These are phyloP conservation scores for Glyptemys insculpta DNA, from an alignment of 2,797 vertebrate species.

Conservation along the genomic window DNA sequence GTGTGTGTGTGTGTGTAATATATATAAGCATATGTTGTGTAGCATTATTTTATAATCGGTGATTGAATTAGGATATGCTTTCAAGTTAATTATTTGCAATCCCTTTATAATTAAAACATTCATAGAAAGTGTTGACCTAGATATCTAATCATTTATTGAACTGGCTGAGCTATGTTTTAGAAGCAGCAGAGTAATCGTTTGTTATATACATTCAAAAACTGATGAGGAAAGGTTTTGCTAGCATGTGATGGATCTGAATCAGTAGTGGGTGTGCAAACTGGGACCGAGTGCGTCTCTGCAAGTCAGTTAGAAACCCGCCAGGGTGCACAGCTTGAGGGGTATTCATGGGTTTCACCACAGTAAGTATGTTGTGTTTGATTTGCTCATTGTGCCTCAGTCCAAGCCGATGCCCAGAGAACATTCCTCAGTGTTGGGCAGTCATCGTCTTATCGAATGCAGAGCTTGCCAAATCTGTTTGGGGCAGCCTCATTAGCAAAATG, in stretches of 20 bases:
- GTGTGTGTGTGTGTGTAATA: background rate
- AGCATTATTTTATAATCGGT: background rate
- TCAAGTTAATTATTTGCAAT: background rate
- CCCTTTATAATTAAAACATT: background rate
- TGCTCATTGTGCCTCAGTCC: background rate
- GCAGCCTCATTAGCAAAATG: too few species aligned
- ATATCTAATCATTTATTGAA: background rate
- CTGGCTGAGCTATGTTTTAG: background rate
- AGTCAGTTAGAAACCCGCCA: background rate
- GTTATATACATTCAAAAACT: background rate
- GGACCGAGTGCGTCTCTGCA: rapidly evolving
- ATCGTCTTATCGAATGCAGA: background rate
- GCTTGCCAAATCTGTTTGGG: too few species aligned
- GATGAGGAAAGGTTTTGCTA: background rate
- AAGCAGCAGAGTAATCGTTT: background rate
- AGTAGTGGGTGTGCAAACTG: background rate
- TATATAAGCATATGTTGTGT: background rate
- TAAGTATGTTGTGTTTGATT: background rate
- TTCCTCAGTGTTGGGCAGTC: background rate
- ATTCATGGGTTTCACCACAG: background rate
- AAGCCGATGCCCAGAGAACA: rapidly evolving
- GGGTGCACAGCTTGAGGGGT: background rate
- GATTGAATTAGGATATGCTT: background rate
- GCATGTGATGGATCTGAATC: too few species aligned
- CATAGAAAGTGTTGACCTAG: background rate